These are phyloP conservation scores for Condylura cristata DNA, from an alignment of 2,113 vertebrate genomes.

Conservation along the genomic window DNA sequence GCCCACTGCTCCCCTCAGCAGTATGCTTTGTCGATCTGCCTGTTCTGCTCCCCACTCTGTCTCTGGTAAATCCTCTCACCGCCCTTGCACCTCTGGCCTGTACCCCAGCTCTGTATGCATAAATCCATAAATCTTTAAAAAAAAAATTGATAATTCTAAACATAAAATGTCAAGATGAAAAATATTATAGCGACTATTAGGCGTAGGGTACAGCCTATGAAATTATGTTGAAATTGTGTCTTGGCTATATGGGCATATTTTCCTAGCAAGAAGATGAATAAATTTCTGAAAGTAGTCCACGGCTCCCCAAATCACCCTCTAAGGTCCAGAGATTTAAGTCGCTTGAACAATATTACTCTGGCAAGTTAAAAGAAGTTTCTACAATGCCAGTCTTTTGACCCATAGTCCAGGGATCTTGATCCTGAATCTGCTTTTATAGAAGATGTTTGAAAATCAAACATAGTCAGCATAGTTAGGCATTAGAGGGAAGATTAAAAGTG, in stretches of 20 bases:
- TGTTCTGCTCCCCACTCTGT: too few species aligned
- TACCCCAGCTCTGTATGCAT: too few species aligned
- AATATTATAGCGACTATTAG: neutral
- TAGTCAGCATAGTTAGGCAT: neutral
- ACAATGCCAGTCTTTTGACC: neutral
- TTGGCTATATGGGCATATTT: neutral
- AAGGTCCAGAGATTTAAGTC: neutral
- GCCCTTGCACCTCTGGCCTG: too few species aligned
- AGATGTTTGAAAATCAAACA: constrained; percentile 17
- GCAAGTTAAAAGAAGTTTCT: neutral
- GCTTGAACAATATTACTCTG: neutral
- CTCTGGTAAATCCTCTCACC: too few species aligned
- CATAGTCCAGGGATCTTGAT: neutral
- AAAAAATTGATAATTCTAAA: too few species aligned
- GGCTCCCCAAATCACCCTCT: neutral
- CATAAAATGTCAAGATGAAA: neutral
- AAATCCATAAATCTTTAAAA: too few species aligned
- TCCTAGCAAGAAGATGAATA: neutral
- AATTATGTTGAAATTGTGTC: constrained; percentile 4
- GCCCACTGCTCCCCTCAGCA: too few species aligned
- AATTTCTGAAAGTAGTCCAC: neutral
- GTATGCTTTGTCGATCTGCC: too few species aligned
- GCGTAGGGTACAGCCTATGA: neutral
- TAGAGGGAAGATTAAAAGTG: neutral
- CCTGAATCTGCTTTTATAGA: neutral